Base-by-base conservation (phyloP, 2,888 invertebrate genomes). In the Thereva nobilitata region DNA sequence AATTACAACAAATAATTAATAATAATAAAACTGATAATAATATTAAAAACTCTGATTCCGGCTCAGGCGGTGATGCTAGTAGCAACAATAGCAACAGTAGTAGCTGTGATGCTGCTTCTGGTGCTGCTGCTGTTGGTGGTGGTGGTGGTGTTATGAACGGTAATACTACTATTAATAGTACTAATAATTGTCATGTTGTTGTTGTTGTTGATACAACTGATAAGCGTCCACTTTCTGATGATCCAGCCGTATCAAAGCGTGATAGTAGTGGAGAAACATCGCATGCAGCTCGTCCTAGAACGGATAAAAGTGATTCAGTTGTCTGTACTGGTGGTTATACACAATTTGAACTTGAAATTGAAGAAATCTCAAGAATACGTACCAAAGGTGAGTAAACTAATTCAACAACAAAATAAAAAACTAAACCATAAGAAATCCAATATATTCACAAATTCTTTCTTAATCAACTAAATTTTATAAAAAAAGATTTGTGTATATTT, bases 251-350 rank as follows among this genome's bases (percentile, higher is more conserved):
- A 44, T 55, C 59, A 38, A 66, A 70, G 53, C 67, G 68, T 44
- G 67, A 70, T 42, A 67, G 68, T 66, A 64, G 64, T 38, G 64
- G 67, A 54, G 67, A 70, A 64, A 66, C 59, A 10, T 66, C 67
- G 12, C 64, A 66, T 50, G 64, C 66, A 4, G 64, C 69, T 9
- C 67, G 61, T 54, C 59, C 61, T 50, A 68, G 59, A 41, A 66
- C 64, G 23, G 70, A 72, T 47, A 69, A 66, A 63, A 70, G 68
- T 68, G 72, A 72, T 67, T 72, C 71, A 37, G 71, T 72, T 6
- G 70, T 71, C 3, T 68, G 61, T 63, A 69, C 69, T n/a, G 70
- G 70, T 52, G 64, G 68, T 44, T 67, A 69, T 52, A 70, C 66
- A 44, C 66, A 64, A 53, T 67, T 68, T 40, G 70, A 71, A 38